Conservation (phyloP, 1,140 invertebrate genomes). For the Aphelinus certus region DNA sequence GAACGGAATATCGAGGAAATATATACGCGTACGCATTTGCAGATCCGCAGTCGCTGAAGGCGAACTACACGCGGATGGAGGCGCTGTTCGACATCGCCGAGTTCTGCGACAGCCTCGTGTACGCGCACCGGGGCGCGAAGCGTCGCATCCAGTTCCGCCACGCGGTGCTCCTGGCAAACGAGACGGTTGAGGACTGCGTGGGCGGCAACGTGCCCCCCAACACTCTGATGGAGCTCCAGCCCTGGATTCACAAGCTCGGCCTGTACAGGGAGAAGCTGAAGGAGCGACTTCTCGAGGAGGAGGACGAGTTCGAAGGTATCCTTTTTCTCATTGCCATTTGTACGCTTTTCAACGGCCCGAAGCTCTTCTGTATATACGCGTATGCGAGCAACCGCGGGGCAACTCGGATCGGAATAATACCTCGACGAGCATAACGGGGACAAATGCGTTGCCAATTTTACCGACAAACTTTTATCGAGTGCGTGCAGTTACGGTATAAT, state of each 20-base stretch:
- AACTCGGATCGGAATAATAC: no score
- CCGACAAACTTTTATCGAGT: no score
- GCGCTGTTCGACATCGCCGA: conserved; percentile 54
- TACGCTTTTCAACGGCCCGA: no score
- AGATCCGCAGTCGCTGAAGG: conserved; percentile 48
- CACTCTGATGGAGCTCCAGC: conserved; percentile 44
- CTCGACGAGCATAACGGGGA: no score
- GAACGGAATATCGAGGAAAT: not conserved
- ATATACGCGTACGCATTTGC: not conserved
- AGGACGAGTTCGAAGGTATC: conserved; percentile 54
- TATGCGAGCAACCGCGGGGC: no score
- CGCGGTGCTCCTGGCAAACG: conserved; percentile 49
- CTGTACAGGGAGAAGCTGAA: conserved; percentile 42
- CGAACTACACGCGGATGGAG: conserved; percentile 48
- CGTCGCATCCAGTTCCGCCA: conserved; percentile 44
- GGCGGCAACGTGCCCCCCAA: conserved; percentile 47
- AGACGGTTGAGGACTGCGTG: conserved; percentile 56
- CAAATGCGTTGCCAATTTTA: no score
- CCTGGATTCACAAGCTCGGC: conserved; percentile 50
- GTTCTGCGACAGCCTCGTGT: conserved; percentile 51
- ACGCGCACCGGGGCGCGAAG: conserved; percentile 48
- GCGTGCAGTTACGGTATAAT: no score
- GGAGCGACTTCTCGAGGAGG: conserved; percentile 46
- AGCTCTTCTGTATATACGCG: no score
- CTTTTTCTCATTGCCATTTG: no score